A percentile compares a stretch with the other conserved stretches of the same genome.
Conservation (phyloP, 2,113 vertebrate genomes). For the Hippoglossus stenolepis region DNA sequence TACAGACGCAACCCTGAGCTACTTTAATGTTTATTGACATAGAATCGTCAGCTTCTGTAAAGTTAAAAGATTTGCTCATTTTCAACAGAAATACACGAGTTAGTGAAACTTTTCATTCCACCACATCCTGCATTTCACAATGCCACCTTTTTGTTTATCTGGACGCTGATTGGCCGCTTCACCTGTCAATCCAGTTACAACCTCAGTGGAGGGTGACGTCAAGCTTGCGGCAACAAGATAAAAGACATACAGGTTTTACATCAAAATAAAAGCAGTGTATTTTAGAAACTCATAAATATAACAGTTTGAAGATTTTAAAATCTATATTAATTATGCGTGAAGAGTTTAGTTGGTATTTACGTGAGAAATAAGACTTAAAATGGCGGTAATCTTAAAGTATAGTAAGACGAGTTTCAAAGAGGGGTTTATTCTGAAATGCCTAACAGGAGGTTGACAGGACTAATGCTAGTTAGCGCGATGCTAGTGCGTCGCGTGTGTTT, state of each 20-base stretch:
- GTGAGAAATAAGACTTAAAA: no score
- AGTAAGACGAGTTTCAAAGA: no score
- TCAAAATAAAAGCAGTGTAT: slow-evolving; percentile 25
- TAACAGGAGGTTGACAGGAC: background rate
- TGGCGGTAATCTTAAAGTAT: no score
- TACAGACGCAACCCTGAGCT: no score
- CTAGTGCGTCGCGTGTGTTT: fast-evolving
- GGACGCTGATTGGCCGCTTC: slow-evolving; percentile 10
- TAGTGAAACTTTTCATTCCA: background rate
- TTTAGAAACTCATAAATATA: background rate
- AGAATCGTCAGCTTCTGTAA: background rate
- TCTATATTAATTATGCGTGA: no score
- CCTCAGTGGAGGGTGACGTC: background rate
- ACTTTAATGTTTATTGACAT: no score
- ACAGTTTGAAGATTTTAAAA: background rate
- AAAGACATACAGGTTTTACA: fast-evolving
- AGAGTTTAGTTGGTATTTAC: no score
- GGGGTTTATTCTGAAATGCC: slow-evolving; percentile 26
- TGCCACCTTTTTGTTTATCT: no score
- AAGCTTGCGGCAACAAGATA: background rate
- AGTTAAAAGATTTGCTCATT: background rate
- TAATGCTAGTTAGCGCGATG: background rate
- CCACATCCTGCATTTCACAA: background rate
- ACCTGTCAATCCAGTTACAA: background rate
- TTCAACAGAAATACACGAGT: background rate